Base-by-base conservation (phyloP, 1,140 invertebrate genomes). In the Melipona quadrifasciata region DNA sequence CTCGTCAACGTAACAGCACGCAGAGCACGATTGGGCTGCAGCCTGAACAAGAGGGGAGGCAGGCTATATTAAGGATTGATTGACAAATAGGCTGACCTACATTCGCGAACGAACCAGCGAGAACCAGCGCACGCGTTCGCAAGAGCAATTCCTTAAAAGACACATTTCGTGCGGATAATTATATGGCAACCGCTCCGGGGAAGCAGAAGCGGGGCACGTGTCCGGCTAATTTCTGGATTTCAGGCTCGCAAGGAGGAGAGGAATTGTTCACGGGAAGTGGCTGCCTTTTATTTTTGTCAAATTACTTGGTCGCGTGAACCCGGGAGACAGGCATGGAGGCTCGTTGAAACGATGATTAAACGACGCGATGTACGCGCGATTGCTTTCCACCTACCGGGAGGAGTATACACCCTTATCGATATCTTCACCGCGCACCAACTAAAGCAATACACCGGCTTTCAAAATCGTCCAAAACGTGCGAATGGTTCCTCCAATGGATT, bases 61-160 rank as follows among this genome's bases (percentile, higher is more conserved):
- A 78, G 65, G 78, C 85, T 89, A 84, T 84, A 86, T 89, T 89
- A 89, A 89, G 87, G 87, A 86, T 68, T 89, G 88, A 90, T 90
- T 86, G 83, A 90, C 89, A 87, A 89, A 90, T 86, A 72, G 88
- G 83, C 88, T 90, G 83, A 90, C 89, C 89, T 78, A 90, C 85
- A 89, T 89, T 89, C 55, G 82, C 85, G 81, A 67, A 76, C 70
- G 81, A 84, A 87, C 39, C 0, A 8, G 39, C 78, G 68, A 83
- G 82, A 88, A 47, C 73, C 76, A n/a, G 58, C 58, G 78, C n/a
- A n/a, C 64, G 61, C 61, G 73, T 53, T 85, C 81, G 58, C 57
- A 78, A 65, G 39, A 47, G 24, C 70, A 61, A 79, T 83, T 82
- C 75, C 84, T 89, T 89, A 80, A 81, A 68, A 85, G 76, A 81